Evolutionary conservation across 2,888 invertebrate genomes (phyloP).

Genomic region (Heliothis peltigera): DNA sequence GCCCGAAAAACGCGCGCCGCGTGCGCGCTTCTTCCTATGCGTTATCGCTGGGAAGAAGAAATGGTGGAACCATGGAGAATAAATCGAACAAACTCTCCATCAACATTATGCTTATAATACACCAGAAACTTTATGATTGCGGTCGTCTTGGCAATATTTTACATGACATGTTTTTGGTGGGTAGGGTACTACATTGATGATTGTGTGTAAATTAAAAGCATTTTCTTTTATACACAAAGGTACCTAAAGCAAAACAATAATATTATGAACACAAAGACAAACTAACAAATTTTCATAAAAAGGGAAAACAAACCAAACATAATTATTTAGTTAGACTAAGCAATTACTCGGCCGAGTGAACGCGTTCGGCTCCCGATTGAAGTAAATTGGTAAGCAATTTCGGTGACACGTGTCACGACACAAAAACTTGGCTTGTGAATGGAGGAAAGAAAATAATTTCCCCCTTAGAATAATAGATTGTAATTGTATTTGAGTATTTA

Average conservation of each 20-base stretch:
- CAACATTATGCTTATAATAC: too few relatives aligned
- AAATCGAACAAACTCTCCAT: too few relatives aligned
- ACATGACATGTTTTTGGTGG: too few relatives aligned
- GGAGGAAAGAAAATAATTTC: conserved; percentile 34
- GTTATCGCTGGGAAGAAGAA: too few relatives aligned
- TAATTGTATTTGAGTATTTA: conserved; percentile 5
- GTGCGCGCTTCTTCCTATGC: too few relatives aligned
- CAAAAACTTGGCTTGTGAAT: conserved; percentile 14
- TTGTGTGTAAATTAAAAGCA: too few relatives aligned
- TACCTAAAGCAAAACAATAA: neutral
- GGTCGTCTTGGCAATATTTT: too few relatives aligned
- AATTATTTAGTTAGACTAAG: conserved; percentile 27
- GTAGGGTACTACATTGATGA: too few relatives aligned
- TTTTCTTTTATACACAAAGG: too few relatives aligned
- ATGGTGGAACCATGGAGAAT: too few relatives aligned
- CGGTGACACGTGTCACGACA: conserved; percentile 70
- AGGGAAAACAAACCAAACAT: conserved; percentile 41
- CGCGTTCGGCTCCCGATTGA: conserved; percentile 40
- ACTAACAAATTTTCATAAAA: conserved; percentile 28
- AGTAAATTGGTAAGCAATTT: conserved; percentile 71
- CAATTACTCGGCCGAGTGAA: conserved; percentile 70
- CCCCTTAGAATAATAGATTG: conserved; percentile 36
- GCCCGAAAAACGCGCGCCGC: too few relatives aligned
- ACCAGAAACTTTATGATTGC: too few relatives aligned
- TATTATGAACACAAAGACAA: conserved; percentile 36